These are phyloP conservation scores for Aurelia coerulea DNA, from an alignment of 30 jellyfish, hydroid and myxozoan genomes.

Conservation along the genomic window DNA sequence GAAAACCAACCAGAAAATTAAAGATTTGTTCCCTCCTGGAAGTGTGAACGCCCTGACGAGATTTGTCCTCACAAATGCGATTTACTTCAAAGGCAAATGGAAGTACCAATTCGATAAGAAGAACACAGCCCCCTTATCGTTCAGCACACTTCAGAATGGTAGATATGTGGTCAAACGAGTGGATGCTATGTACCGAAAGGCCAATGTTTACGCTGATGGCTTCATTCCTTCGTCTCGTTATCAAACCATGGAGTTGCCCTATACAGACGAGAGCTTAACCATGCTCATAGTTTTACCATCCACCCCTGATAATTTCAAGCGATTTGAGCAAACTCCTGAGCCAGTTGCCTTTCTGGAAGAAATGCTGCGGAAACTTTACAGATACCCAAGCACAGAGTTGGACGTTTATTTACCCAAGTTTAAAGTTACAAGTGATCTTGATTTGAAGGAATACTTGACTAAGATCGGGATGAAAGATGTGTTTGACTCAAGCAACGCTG, in stretches of 20 bases:
- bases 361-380: conserved; percentile 35
- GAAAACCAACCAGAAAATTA: conserved; percentile 55
- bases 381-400: conserved; percentile 20
- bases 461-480: conserved; percentile 70
- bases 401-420: conserved; percentile 69
- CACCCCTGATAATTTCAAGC: background rate
- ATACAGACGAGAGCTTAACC: conserved; percentile 44
- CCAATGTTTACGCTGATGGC: conserved; percentile 17
- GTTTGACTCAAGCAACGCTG: conserved; percentile 54
- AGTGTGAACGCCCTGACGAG: conserved; percentile 51
- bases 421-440: conserved; percentile 33
- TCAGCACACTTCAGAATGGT: background rate
- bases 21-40: conserved; percentile 55
- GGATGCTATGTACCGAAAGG: conserved; percentile 56
- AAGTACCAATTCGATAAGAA: conserved; percentile 43
- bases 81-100: conserved; percentile 78
- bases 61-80: conserved; percentile 67
- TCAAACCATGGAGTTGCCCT: conserved; percentile 71
- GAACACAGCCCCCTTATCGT: conserved; percentile 1
- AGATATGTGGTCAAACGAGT: conserved; percentile 27
- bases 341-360: conserved; percentile 1
- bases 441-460: conserved; percentile 22
- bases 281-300: conserved; percentile 63
- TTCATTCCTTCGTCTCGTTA: conserved; percentile 32
- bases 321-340: conserved; percentile 20